Base-by-base conservation (phyloP, 2,797 vertebrate species). In the Valencia hispanica region DNA sequence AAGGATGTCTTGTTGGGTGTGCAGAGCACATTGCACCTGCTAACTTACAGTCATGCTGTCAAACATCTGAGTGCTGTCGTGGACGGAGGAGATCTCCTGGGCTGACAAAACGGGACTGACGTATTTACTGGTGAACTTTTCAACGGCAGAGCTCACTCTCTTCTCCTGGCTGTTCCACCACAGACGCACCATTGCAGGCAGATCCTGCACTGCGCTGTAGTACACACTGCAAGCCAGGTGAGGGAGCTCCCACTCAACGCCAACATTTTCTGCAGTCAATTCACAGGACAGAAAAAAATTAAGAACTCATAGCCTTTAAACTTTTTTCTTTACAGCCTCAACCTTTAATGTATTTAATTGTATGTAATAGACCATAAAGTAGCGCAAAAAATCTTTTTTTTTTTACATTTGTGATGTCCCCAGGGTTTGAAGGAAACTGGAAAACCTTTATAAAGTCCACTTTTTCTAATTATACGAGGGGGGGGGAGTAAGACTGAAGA, bases 121-220 rank as follows among this genome's bases (percentile, higher is more conserved):
- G 0, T 98, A 97, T 84, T 96, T 98, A 87, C 96, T 98, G 32
- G 97, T 99, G 90, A 99, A 99, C 93, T 95, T 97, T 88, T 99
- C 98, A 74, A 97, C 98, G 0, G 95, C 93, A 12, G 88, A 95
- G 91, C 97, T 97, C 82, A 99, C 96, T 15, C 97, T 96, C 90
- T 99, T 99, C 89, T 99, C 98, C 86, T 98, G 98, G 87, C 97
- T 95, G 57, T 97, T 99, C 98, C 98, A 99, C 98, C 98, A 99
- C 61, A 99, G 95, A 3, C 98, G 96, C 79, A 99, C 98, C 97
- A 99, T 99, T 74, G 98, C 98, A 0, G 98, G 98, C 89, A 99
- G 88, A 92, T 99, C 97, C 90, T 99, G 97, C 84, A 99, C 92
- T 0, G 97, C 96, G 85, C 96, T 96, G 72, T 96, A 97, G 93